Evolutionary conservation across 2,888 invertebrate species (phyloP).

Genomic region (Apoderus coryli): DNA sequence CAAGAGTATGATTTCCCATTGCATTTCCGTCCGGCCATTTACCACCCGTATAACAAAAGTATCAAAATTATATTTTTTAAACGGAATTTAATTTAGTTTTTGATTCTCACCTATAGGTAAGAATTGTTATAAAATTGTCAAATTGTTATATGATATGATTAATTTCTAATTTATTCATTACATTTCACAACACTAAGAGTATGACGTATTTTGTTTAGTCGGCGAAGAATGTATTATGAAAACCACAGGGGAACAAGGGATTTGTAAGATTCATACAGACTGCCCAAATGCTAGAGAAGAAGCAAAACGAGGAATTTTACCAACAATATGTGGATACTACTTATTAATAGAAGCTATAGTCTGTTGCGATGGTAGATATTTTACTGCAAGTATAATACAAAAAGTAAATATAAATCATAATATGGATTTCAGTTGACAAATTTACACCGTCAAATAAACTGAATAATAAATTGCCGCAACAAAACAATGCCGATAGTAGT

Average conservation of each 20-base stretch:
- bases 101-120: too few relatives aligned
- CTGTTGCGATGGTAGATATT: slow-evolving; percentile 25
- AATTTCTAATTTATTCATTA: too few relatives aligned
- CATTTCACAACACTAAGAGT: too few relatives aligned
- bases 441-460: slow-evolving; percentile 1
- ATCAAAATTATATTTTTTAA: too few relatives aligned
- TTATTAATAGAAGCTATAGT: slow-evolving; percentile 23
- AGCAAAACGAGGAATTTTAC: slow-evolving; percentile 23
- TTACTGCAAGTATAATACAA: background rate
- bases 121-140: too few relatives aligned
- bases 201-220: too few relatives aligned
- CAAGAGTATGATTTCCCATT: too few relatives aligned
- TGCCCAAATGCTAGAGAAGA: slow-evolving; percentile 25
- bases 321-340: slow-evolving; percentile 26
- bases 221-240: slow-evolving; percentile 21
- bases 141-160: too few relatives aligned
- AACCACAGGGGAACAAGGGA: slow-evolving; percentile 19
- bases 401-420: background rate
- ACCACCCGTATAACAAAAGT: too few relatives aligned
- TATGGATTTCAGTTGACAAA: background rate
- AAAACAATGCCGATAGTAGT: too few relatives aligned
- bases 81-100: too few relatives aligned
- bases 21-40: too few relatives aligned
- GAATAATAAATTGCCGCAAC: background rate
- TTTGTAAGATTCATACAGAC: slow-evolving; percentile 22